These are phyloP conservation scores for Eupristina koningsbergeri DNA, from an alignment of 1,140 invertebrate genomes.

Conservation along the genomic window DNA sequence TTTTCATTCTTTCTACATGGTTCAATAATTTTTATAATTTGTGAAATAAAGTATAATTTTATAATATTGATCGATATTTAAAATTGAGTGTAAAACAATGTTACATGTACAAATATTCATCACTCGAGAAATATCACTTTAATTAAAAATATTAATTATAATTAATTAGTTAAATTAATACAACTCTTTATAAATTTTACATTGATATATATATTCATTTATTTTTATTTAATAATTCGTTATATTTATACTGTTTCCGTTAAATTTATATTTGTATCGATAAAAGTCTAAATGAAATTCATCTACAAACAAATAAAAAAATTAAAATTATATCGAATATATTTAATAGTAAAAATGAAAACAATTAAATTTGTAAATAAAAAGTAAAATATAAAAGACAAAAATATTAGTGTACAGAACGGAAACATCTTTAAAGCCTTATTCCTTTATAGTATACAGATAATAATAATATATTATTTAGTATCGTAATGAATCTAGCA, in stretches of 20 bases:
- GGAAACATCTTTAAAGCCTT: too few relatives aligned
- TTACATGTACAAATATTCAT: too few relatives aligned
- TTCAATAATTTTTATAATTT: not conserved
- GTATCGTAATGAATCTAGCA: not conserved
- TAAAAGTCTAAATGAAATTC: not conserved
- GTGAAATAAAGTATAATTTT: not conserved
- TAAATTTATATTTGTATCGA: not conserved
- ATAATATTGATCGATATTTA: not conserved
- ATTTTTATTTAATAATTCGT: not conserved
- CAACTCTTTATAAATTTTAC: not conserved
- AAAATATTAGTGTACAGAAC: not conserved
- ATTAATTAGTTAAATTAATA: too few relatives aligned
- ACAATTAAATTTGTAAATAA: not conserved
- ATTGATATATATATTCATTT: not conserved
- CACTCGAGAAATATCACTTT: too few relatives aligned
- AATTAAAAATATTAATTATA: too few relatives aligned
- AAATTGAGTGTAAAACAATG: not conserved
- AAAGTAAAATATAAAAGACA: not conserved
- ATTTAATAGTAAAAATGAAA: not conserved
- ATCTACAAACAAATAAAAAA: not conserved
- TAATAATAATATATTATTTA: not conserved
- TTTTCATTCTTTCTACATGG: not conserved
- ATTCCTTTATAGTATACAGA: not conserved
- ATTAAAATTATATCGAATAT: not conserved
- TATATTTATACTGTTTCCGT: conserved; percentile 7